phyloP scores from a whole-genome alignment of 2,113 vertebrate species.

The Barbus barbus region DNA sequence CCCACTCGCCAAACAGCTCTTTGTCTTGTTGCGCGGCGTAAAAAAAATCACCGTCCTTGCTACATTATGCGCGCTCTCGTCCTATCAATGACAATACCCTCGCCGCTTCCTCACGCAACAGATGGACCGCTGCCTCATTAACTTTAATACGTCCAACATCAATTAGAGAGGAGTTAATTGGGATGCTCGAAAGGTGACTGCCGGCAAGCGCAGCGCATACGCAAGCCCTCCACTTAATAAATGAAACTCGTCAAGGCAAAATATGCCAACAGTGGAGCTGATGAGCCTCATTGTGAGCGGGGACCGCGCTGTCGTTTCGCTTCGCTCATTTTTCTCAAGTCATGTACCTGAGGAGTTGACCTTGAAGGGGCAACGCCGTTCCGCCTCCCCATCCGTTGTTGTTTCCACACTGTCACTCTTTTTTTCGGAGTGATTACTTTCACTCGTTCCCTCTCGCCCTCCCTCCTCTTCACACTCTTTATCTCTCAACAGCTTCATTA shows the following conservation, averaged over 20 bases:
- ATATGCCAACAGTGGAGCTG: slow-evolving; percentile 47
- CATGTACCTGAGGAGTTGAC: slow-evolving; percentile 34
- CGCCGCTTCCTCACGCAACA: slow-evolving; percentile 68
- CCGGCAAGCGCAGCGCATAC: slow-evolving; percentile 59
- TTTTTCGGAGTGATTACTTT: slow-evolving; percentile 12
- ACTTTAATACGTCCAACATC: slow-evolving; percentile 76
- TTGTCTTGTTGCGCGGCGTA: slow-evolving; percentile 46
- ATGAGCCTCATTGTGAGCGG: slow-evolving; percentile 21
- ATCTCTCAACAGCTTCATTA: slow-evolving; percentile 38
- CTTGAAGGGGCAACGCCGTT: slow-evolving; percentile 43
- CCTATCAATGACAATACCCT: slow-evolving; percentile 59
- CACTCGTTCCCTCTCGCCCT: slow-evolving; percentile 8
- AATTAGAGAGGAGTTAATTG: slow-evolving; percentile 75
- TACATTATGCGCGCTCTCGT: slow-evolving; percentile 48
- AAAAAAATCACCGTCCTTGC: slow-evolving; percentile 58
- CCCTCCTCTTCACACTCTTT: slow-evolving; percentile 12
- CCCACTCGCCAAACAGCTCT: slow-evolving; percentile 35
- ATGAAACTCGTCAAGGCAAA: slow-evolving; percentile 59
- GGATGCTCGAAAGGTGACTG: slow-evolving; percentile 72
- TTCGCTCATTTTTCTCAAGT: slow-evolving; percentile 19
- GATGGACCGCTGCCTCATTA: slow-evolving; percentile 77
- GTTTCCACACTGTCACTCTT: slow-evolving; percentile 18
- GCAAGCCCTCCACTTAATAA: slow-evolving; percentile 61
- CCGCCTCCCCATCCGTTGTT: slow-evolving; percentile 9
- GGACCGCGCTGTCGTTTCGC: slow-evolving; percentile 19